Base-by-base conservation (phyloP, 2,113 vertebrate species). In the Rhipidura dahli region DNA sequence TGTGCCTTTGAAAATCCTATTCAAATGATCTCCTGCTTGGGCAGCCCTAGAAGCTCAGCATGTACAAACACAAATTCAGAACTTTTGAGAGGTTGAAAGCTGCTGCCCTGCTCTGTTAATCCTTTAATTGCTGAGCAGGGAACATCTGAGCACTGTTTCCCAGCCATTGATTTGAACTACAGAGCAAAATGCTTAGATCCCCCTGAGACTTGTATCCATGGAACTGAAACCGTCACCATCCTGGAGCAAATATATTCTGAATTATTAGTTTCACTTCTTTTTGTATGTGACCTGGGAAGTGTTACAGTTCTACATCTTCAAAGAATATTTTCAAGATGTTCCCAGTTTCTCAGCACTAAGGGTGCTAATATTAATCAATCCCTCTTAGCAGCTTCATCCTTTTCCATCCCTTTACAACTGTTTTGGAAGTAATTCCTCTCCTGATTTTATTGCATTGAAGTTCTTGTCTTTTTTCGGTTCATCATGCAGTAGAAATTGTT, bases 1-100 rank as follows among this genome's bases (percentile, higher is more conserved):
- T 73, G 18, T 54, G 49, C 50, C 85, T 91, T 87, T 93, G 84
- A 93, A 95, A 97, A 94, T 89, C 49, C 50, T 72, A 85, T 87
- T 93, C 81, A 87, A 75, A 93, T 94, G 73, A 65, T 79, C 27
- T 89, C 66, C 78, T 91, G 31, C 78, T 84, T 85, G 50, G 75
- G 27, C 54, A 89, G 39, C 39, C 27, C 84, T 76, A 69, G 57
- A 93, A 94, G 59, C 90, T 91, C 87, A 73, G 60, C 83, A 71
- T 73, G 68, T 56, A 24, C 72, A 92, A 94, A 87, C 59, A 88
- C 2, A 7, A 57, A 82, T 76, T 94, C 87, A 65, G 81, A 82
- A 76, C 45, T 83, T 70, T 60, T 51, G 37, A 37, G 45, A 75
- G 56, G n/a, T 84, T 87, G 87, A 94, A 95, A 97, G 87, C 85